Percentiles rank a stretch among this genome's conserved stretches.
phyloP scores from a whole-genome alignment of 2,797 vertebrate genomes.

The Podarcis lilfordi region DNA sequence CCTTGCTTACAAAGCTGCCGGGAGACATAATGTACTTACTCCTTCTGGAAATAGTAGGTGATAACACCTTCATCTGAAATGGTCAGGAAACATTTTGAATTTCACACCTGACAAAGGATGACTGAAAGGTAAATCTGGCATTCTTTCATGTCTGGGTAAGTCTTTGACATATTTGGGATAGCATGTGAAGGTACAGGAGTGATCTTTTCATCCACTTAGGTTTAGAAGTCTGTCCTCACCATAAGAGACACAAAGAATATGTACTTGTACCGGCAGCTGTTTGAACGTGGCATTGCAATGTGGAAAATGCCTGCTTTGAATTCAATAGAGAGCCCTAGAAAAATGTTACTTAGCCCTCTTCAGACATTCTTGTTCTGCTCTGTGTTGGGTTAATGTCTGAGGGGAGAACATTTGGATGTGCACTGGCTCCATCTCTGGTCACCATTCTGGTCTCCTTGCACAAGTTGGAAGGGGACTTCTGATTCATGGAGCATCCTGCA shows the following conservation, averaged over 20 bases:
- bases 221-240: not conserved
- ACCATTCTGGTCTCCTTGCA: no score
- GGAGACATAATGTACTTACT: constrained; percentile 66
- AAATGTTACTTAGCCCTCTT: not conserved
- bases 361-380: no score
- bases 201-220: not conserved
- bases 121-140: constrained; percentile 5
- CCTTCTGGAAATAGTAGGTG: constrained; percentile 70
- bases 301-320: not conserved
- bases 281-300: not conserved
- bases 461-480: no score
- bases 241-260: not conserved
- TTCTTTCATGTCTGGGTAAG: not conserved
- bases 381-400: no score
- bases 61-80: constrained; percentile 77
- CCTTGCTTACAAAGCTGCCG: constrained; percentile 77
- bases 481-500: no score
- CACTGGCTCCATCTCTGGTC: no score
- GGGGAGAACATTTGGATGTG: no score
- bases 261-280: not conserved
- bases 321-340: not conserved
- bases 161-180: not conserved
- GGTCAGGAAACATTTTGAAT: constrained; percentile 65
- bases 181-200: not conserved
- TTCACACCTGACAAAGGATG: constrained; percentile 33